A percentile compares a stretch with the other conserved stretches of the same genome.
Evolutionary conservation across 2,888 invertebrate genomes (phyloP).

Genomic region (Anoncus sp.): DNA sequence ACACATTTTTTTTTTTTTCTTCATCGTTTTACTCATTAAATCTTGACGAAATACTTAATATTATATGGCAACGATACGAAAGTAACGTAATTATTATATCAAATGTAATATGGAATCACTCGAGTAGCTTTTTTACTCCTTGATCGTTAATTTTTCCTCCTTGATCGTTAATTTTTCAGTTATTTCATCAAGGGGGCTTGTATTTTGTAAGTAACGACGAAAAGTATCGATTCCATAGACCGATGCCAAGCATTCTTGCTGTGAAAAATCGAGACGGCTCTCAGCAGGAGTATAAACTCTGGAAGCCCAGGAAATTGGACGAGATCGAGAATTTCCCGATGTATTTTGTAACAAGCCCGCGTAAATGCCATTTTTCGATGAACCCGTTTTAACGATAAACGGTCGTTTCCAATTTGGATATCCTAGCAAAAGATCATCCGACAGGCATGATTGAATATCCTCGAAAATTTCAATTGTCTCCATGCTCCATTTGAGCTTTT

Average conservation of each 20-base stretch:
- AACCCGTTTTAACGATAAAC: slow-evolving; percentile 32
- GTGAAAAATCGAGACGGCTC: neutral
- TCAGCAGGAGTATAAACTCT: neutral
- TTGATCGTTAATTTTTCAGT: neutral
- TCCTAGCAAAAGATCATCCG: slow-evolving; percentile 4
- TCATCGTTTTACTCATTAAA: too few relatives aligned
- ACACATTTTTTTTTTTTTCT: too few relatives aligned
- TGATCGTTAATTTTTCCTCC: too few relatives aligned
- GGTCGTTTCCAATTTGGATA: slow-evolving; percentile 50
- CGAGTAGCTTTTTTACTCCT: too few relatives aligned
- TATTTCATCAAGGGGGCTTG: neutral
- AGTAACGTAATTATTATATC: neutral
- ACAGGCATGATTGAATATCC: neutral
- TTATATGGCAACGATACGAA: too few relatives aligned
- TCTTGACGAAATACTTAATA: too few relatives aligned
- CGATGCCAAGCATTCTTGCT: neutral
- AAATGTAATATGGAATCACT: too few relatives aligned
- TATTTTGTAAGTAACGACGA: slow-evolving; percentile 20
- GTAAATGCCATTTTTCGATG: slow-evolving; percentile 9
- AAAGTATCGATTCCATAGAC: neutral
- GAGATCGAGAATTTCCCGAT: neutral
- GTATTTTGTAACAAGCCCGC: slow-evolving; percentile 36
- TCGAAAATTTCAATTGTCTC: slow-evolving; percentile 19
- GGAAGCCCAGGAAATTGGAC: neutral
- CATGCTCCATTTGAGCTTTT: neutral